Evolutionary conservation across 2,797 vertebrate species (phyloP).

Genomic region (Hylomyscus alleni): DNA sequence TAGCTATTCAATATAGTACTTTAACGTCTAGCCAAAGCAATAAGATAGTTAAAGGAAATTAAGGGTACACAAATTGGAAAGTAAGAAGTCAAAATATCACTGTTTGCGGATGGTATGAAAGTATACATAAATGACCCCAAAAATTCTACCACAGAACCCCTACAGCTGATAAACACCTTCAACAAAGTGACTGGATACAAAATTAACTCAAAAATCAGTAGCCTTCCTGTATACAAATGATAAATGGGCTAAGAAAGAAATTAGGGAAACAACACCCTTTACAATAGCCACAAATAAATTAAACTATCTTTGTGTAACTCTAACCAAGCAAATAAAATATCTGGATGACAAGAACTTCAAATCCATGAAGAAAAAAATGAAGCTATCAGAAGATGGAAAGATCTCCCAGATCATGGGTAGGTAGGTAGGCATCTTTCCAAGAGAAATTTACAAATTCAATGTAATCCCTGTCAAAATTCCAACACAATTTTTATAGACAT

Average conservation of each 20-base stretch:
- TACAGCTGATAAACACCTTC: background rate
- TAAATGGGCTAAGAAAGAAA: background rate
- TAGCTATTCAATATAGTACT: background rate
- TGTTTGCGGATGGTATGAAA: background rate
- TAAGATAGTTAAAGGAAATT: background rate
- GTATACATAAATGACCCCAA: background rate
- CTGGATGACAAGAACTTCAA: background rate
- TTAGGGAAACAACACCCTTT: background rate
- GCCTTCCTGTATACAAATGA: background rate
- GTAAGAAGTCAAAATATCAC: background rate
- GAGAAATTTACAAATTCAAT: background rate
- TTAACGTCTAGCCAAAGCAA: background rate
- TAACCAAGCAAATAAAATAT: background rate
- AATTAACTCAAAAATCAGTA: background rate
- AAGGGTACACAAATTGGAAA: background rate
- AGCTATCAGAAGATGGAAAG: background rate
- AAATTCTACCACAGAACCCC: background rate
- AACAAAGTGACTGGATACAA: background rate
- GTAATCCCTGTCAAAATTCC: background rate
- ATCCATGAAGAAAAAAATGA: background rate
- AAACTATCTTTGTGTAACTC: background rate
- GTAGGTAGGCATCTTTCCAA: background rate
- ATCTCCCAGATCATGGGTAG: background rate
- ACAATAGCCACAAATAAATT: background rate
- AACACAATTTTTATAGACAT: background rate